A percentile compares a stretch with the other conserved stretches of the same genome.
These are phyloP conservation scores for Gymnobelideus leadbeateri DNA, from an alignment of 2,113 vertebrate genomes.

Conservation along the genomic window DNA sequence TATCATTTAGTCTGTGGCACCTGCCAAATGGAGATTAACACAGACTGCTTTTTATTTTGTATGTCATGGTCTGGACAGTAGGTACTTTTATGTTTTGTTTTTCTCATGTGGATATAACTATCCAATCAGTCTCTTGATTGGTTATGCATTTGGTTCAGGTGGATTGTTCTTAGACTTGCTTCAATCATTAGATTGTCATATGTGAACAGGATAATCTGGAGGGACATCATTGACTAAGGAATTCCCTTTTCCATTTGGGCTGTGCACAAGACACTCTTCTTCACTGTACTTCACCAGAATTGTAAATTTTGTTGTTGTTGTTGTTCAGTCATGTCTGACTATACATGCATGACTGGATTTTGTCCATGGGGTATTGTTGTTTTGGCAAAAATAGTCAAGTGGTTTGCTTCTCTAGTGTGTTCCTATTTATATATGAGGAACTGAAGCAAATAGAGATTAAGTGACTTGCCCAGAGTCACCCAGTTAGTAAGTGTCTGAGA, in stretches of 20 bases:
- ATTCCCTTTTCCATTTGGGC: neutral
- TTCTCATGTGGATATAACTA: neutral
- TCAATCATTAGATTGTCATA: neutral
- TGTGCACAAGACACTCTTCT: neutral
- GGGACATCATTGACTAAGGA: neutral
- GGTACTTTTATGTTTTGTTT: neutral
- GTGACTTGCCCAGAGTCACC: too few relatives aligned
- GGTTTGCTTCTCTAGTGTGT: neutral
- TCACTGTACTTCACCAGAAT: neutral
- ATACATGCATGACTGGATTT: too few relatives aligned
- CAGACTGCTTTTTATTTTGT: neutral
- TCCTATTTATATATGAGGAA: neutral
- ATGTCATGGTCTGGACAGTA: neutral
- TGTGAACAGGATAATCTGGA: neutral
- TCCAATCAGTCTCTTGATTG: neutral
- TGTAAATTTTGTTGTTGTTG: neutral
- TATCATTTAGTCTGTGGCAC: neutral
- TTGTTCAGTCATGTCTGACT: too few relatives aligned
- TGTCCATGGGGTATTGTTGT: too few relatives aligned
- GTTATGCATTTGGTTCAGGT: neutral
- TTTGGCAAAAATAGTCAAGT: neutral
- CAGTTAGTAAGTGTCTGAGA: too few relatives aligned
- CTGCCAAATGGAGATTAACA: neutral
- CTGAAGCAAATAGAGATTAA: neutral
- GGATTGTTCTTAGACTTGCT: neutral